Percentiles rank a stretch among this genome's conserved stretches.
phyloP scores from a whole-genome alignment of 2,888 invertebrate genomes.

The Xestia c-nigrum region DNA sequence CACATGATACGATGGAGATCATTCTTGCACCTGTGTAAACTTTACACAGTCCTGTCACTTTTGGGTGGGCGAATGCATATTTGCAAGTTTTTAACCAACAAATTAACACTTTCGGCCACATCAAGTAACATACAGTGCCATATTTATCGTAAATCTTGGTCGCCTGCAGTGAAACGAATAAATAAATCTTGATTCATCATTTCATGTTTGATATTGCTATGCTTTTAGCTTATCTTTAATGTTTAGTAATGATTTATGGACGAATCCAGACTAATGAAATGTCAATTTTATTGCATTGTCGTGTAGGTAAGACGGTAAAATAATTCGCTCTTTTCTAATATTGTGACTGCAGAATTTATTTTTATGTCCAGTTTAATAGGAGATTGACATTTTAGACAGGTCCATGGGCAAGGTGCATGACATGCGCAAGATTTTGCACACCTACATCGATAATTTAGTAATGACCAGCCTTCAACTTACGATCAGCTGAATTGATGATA shows the following conservation, averaged over 20 bases:
- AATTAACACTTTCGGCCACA: constrained; percentile 83
- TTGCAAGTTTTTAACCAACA: constrained; percentile 81
- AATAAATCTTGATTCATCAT: constrained; percentile 69
- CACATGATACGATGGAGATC: constrained; percentile 74
- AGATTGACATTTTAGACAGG: constrained; percentile 66
- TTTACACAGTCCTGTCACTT: constrained; percentile 72
- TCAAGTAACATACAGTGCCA: constrained; percentile 78
- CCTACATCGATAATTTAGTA: constrained; percentile 74
- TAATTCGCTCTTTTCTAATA: constrained; percentile 55
- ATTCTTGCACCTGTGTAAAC: constrained; percentile 84
- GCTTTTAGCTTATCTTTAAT: constrained; percentile 75
- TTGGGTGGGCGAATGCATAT: constrained; percentile 85
- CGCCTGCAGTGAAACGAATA: constrained; percentile 63
- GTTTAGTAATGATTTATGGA: constrained; percentile 72
- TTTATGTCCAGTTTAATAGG: constrained; percentile 57
- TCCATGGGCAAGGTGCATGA: constrained; percentile 63
- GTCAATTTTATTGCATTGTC: constrained; percentile 74
- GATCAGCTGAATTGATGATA: constrained; percentile 87
- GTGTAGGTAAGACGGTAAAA: constrained; percentile 58
- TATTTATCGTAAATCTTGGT: constrained; percentile 73
- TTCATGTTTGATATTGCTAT: constrained; percentile 68
- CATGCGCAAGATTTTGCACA: constrained; percentile 69
- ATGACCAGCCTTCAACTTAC: constrained; percentile 87
- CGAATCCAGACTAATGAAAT: constrained; percentile 67
- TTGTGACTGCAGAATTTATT: constrained; percentile 62